Conservation (phyloP, 2,797 vertebrate genomes). For the Tragopan temminckii region DNA sequence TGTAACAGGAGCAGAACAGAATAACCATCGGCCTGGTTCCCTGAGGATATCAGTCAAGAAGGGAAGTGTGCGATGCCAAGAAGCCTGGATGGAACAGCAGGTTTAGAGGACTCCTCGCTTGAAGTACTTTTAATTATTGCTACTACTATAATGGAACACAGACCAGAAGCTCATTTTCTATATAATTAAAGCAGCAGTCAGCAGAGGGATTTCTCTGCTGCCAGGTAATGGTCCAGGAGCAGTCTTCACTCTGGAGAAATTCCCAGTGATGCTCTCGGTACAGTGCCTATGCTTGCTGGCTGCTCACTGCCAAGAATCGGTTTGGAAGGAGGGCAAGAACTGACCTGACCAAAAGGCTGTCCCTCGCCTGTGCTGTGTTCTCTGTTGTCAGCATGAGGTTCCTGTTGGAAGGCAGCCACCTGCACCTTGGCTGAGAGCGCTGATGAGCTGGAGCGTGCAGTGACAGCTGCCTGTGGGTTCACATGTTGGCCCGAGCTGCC, state of each 20-base stretch:
- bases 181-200: conserved; percentile 47
- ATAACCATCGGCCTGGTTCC: conserved; percentile 56
- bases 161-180: background rate
- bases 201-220: conserved; percentile 53
- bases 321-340: background rate
- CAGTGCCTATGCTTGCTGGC: background rate
- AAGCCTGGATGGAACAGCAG: conserved; percentile 35
- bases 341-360: background rate
- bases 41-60: conserved; percentile 62
- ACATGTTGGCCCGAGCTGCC: background rate
- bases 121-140: conserved; percentile 67
- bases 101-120: background rate
- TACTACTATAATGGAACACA: conserved; percentile 27
- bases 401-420: conserved; percentile 56
- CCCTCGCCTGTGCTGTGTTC: background rate
- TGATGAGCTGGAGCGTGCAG: background rate
- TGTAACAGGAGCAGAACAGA: conserved; percentile 50
- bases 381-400: background rate
- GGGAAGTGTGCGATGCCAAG: conserved; percentile 28
- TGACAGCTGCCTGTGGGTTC: background rate
- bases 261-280: rapidly evolving
- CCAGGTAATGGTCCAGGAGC: background rate
- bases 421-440: conserved; percentile 19
- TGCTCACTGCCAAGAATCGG: rapidly evolving
- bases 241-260: background rate